A percentile compares a stretch with the other conserved stretches of the same genome.
Conservation (phyloP, 2,888 invertebrate species). For the Ormyrus nitidulus region DNA sequence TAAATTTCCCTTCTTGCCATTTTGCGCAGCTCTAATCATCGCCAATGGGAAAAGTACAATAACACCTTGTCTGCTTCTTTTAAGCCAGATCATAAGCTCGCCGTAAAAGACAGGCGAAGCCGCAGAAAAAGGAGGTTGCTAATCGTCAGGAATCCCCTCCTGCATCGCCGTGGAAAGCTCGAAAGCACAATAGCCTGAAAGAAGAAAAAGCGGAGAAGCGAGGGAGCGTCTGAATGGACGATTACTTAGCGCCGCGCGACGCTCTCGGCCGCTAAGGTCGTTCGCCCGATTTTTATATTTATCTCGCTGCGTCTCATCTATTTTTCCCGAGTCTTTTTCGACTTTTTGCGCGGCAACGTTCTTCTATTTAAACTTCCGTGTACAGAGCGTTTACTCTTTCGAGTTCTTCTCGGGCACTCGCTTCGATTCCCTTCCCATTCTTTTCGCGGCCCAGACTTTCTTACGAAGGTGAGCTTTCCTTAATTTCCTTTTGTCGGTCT, state of each 20-base stretch:
- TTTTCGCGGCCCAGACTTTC: neutral
- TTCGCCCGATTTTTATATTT: slow-evolving; percentile 36
- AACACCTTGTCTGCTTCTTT: no score
- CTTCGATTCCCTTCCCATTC: slow-evolving; percentile 21
- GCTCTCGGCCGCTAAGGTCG: slow-evolving; percentile 20
- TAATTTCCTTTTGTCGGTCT: slow-evolving; percentile 43
- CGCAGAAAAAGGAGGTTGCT: slow-evolving; percentile 1
- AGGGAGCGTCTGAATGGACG: slow-evolving; percentile 41
- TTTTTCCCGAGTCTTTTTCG: neutral
- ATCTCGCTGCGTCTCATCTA: neutral
- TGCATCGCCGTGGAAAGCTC: no score
- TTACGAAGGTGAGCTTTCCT: slow-evolving; percentile 16
- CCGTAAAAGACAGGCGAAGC: no score
- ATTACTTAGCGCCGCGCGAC: slow-evolving; percentile 51
- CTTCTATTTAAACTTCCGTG: slow-evolving; percentile 54
- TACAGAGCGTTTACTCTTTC: slow-evolving; percentile 20
- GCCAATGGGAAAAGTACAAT: neutral
- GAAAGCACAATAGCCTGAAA: slow-evolving; percentile 19
- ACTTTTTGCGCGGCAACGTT: slow-evolving; percentile 16
- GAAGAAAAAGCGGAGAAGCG: slow-evolving; percentile 35
- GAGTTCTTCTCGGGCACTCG: slow-evolving; percentile 24
- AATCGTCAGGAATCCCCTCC: neutral
- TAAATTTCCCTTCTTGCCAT: neutral
- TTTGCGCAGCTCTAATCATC: neutral
- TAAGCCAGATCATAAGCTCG: neutral